Conservation (phyloP, 2,113 vertebrate species). For the Alouatta palliata region DNA sequence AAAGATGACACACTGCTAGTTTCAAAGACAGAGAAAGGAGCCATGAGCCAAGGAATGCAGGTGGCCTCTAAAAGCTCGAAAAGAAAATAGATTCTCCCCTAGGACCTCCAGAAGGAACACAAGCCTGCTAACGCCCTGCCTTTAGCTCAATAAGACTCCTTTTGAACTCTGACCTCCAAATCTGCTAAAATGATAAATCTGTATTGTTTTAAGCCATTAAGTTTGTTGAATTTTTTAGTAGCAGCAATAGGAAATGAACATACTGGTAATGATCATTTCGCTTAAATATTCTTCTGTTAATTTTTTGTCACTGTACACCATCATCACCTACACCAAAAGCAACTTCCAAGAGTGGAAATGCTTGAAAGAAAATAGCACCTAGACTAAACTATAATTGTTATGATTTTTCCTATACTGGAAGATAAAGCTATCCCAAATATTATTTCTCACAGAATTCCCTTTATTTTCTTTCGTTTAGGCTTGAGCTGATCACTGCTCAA, state of each 20-base stretch:
- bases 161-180: slow-evolving; percentile 39
- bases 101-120: neutral
- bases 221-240: neutral
- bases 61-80: neutral
- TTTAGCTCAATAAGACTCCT: neutral
- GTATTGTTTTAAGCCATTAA: neutral
- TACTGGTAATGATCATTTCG: neutral
- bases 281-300: neutral
- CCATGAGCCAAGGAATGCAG: neutral
- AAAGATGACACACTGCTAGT: neutral
- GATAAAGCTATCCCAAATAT: slow-evolving; percentile 25
- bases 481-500: neutral
- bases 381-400: neutral
- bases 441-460: neutral
- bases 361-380: neutral
- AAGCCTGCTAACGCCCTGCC: neutral
- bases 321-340: neutral
- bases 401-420: neutral
- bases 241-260: neutral
- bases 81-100: neutral
- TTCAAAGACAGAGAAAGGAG: neutral
- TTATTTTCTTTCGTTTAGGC: slow-evolving; percentile 18
- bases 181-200: neutral
- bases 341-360: slow-evolving; percentile 1
- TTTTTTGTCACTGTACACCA: neutral